phyloP scores from a whole-genome alignment of 1,140 invertebrate species.

The Marisa cornuarietis region DNA sequence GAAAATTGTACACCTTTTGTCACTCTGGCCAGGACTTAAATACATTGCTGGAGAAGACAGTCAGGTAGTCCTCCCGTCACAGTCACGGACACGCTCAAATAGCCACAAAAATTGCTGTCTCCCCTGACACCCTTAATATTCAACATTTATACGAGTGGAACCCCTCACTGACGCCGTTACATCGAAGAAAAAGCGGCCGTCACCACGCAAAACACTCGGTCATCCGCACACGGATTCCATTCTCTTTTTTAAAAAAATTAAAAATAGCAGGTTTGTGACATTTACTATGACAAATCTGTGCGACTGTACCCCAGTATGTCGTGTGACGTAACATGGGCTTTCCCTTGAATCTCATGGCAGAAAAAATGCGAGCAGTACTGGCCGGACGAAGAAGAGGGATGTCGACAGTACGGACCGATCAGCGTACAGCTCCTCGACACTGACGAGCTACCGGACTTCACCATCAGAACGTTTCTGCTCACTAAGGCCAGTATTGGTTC shows the following conservation, averaged over 20 bases:
- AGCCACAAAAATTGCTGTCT: too few species aligned
- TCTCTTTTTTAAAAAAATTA: too few species aligned
- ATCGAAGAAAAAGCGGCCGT: too few species aligned
- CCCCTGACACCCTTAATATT: too few species aligned
- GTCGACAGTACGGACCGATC: slow-evolving; percentile 87
- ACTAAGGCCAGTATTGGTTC: slow-evolving; percentile 49
- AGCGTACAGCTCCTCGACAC: slow-evolving; percentile 87
- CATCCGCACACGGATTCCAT: too few species aligned
- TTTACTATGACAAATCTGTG: background rate
- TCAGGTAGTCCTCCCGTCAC: too few species aligned
- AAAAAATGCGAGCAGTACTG: slow-evolving; percentile 99
- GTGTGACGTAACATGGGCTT: background rate
- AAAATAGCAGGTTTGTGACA: background rate
- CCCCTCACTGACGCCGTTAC: too few species aligned
- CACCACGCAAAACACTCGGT: too few species aligned
- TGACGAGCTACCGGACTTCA: slow-evolving; percentile 93
- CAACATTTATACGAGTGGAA: too few species aligned
- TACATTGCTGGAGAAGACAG: too few species aligned
- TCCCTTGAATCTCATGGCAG: slow-evolving; percentile 66
- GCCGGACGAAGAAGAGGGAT: slow-evolving; percentile 91
- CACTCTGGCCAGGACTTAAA: too few species aligned
- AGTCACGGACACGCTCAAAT: too few species aligned
- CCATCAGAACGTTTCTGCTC: slow-evolving; percentile 85
- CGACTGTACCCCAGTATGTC: background rate
- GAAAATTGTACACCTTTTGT: background rate